Conservation (phyloP, 2,888 invertebrate species). For the Pandemis corylana region DNA sequence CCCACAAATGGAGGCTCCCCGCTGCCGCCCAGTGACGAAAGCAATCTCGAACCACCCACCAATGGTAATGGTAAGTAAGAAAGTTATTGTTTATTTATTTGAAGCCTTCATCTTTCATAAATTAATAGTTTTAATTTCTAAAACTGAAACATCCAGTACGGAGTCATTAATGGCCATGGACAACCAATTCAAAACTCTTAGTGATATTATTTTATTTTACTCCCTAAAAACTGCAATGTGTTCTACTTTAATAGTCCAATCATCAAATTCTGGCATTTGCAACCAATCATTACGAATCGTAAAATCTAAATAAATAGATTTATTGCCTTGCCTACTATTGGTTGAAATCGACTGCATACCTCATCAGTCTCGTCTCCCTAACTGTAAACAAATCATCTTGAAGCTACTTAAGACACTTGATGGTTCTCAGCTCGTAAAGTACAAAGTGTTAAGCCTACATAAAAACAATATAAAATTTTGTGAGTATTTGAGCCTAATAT, state of each 20-base stretch:
- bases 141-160: too few species aligned
- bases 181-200: too few species aligned
- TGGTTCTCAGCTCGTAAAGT: neutral
- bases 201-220: too few species aligned
- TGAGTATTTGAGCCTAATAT: too few species aligned
- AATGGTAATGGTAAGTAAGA: constrained; percentile 77
- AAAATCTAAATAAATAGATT: neutral
- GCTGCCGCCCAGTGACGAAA: constrained; percentile 88
- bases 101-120: too few species aligned
- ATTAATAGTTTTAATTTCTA: too few species aligned
- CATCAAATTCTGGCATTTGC: neutral
- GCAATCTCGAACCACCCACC: constrained; percentile 90
- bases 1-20: constrained; percentile 82
- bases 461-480: too few species aligned
- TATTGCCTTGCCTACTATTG: neutral
- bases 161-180: too few species aligned
- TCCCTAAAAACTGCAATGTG: too few species aligned
- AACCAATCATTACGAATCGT: neutral
- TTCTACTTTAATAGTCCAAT: too few species aligned
- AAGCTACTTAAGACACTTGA: neutral
- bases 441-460: too few species aligned
- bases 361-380: neutral
- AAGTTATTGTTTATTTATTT: too few species aligned
- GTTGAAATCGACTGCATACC: neutral
- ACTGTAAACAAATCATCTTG: neutral